These are phyloP conservation scores for Nycticryphes semicollaris DNA, from an alignment of 2,113 vertebrate species.

Conservation along the genomic window DNA sequence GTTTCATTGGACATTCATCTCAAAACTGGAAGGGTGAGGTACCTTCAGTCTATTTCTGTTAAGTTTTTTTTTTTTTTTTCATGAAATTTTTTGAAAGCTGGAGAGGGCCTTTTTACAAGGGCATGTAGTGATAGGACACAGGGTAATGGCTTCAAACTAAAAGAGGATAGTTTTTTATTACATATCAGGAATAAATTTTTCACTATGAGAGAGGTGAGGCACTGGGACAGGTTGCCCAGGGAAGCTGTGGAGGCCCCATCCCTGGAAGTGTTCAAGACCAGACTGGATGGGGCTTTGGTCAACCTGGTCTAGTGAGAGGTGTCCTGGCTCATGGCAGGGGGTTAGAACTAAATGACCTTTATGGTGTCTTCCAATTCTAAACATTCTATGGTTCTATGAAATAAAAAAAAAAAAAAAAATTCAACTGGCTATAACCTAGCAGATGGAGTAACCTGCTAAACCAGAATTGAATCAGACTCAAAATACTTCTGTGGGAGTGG, in stretches of 20 bases:
- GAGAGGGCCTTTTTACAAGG: no score
- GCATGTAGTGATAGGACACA: no score
- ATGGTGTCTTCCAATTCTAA: background rate
- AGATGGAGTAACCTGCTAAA: background rate
- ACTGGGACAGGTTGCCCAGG: background rate
- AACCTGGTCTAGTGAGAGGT: background rate
- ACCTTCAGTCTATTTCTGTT: no score
- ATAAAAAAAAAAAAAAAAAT: background rate
- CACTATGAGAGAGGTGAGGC: no score
- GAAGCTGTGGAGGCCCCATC: background rate
- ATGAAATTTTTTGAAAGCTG: no score
- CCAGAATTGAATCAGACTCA: background rate
- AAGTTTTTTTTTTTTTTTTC: no score
- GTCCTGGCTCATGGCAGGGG: background rate
- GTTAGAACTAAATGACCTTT: background rate
- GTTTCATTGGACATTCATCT: background rate
- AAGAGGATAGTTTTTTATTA: no score
- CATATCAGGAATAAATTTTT: no score
- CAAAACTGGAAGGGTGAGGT: background rate
- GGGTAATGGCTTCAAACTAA: no score
- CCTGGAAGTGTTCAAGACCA: background rate
- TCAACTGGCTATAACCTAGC: background rate
- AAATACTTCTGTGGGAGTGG: background rate
- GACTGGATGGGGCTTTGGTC: background rate
- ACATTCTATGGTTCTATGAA: background rate